These are phyloP conservation scores for Tetragnatha montana DNA, from an alignment of 2,888 invertebrate genomes.

Conservation along the genomic window DNA sequence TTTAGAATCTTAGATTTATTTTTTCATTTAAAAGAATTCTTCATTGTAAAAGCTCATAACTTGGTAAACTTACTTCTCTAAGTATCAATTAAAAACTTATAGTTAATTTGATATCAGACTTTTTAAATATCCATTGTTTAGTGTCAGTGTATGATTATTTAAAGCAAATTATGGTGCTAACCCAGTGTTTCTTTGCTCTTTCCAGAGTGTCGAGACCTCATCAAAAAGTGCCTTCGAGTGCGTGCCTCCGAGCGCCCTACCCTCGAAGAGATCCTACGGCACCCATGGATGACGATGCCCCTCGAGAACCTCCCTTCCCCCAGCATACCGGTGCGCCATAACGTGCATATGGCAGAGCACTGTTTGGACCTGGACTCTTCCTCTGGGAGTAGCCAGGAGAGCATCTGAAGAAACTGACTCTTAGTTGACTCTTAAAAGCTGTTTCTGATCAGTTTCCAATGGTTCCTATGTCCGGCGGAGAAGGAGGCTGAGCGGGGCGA, in stretches of 20 bases:
- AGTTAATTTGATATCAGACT: not conserved
- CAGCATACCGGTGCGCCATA: slow-evolving; percentile 67
- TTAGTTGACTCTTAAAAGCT: not conserved
- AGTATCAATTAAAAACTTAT: not conserved
- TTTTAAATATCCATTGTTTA: too few species aligned
- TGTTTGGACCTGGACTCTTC: slow-evolving; percentile 23
- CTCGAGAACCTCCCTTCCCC: slow-evolving; percentile 72
- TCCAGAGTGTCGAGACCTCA: slow-evolving; percentile 79
- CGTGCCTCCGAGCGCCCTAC: slow-evolving; percentile 78
- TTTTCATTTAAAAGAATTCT: too few species aligned
- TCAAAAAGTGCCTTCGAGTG: slow-evolving; percentile 78
- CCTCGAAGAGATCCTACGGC: slow-evolving; percentile 78
- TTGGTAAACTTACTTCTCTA: not conserved
- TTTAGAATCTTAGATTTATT: too few species aligned
- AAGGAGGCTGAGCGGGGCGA: not conserved
- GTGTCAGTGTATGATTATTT: too few species aligned
- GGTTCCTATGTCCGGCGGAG: slow-evolving; percentile 22
- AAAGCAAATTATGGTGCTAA: not conserved
- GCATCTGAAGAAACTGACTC: slow-evolving; percentile 39
- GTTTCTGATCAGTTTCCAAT: not conserved
- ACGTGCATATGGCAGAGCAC: not conserved
- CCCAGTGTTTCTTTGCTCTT: slow-evolving; percentile 6
- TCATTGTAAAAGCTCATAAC: not conserved
- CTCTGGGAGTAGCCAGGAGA: slow-evolving; percentile 48
- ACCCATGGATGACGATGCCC: slow-evolving; percentile 78